Conservation (phyloP, 2,797 vertebrate genomes). For the Ctenochaetus hawaiiensis region DNA sequence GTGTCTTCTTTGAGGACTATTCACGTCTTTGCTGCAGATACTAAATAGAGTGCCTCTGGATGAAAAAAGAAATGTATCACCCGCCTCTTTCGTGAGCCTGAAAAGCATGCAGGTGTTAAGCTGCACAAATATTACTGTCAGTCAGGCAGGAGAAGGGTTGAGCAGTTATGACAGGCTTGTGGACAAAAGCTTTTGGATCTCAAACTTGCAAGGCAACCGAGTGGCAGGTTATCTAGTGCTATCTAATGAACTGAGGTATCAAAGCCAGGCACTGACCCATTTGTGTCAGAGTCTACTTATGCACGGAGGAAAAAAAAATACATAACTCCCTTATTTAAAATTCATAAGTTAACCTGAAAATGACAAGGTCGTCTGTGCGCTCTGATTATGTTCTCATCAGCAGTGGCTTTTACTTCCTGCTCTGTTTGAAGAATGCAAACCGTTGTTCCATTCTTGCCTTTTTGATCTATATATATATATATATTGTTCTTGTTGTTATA, state of each 20-base stretch:
- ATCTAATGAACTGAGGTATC: constrained; percentile 61
- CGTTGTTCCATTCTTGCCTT: background rate
- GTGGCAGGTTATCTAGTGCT: constrained; percentile 51
- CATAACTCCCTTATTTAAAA: constrained; percentile 66
- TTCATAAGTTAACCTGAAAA: constrained; percentile 73
- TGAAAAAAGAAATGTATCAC: constrained; percentile 17
- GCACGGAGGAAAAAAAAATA: constrained; percentile 12
- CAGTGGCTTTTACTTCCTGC: constrained; percentile 21
- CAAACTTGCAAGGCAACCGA: constrained; percentile 37
- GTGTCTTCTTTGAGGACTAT: background rate
- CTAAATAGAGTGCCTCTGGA: constrained; percentile 19
- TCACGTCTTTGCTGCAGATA: constrained; percentile 14
- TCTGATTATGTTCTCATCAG: constrained; percentile 26
- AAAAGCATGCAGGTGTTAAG: constrained; percentile 18
- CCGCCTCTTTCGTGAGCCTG: constrained; percentile 17
- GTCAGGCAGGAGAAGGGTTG: constrained; percentile 12
- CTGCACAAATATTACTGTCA: constrained; percentile 45
- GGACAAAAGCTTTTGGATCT: constrained; percentile 42
- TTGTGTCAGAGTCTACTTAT: constrained; percentile 72
- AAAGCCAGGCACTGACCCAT: constrained; percentile 70
- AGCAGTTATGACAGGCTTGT: constrained; percentile 54
- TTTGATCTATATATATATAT: background rate
- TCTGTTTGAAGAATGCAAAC: constrained; percentile 30
- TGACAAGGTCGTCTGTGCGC: constrained; percentile 57
- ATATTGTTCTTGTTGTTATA: background rate